Evolutionary conservation across 2,113 vertebrate genomes (phyloP).

Genomic region (Falcunculus frontatus): DNA sequence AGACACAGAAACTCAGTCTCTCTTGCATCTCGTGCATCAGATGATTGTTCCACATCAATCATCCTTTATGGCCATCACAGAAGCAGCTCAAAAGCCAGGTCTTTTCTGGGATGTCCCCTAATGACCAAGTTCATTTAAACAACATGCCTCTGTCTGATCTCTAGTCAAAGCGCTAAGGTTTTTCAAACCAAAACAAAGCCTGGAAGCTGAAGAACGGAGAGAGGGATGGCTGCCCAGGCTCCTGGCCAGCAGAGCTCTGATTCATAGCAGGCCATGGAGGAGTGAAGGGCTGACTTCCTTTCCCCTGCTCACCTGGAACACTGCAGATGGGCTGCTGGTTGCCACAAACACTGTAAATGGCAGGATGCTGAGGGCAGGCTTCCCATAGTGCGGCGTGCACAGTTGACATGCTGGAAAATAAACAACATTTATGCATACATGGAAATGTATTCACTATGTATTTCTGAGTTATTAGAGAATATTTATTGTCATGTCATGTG

Average conservation of each 20-base stretch:
- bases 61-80: neutral
- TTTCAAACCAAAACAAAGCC: neutral
- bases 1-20: neutral
- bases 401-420: neutral
- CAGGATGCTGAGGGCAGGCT: neutral
- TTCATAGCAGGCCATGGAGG: neutral
- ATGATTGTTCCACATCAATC: neutral
- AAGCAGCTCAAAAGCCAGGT: neutral
- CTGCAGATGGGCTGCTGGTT: neutral
- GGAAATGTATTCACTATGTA: neutral
- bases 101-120: neutral
- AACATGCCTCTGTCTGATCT: neutral
- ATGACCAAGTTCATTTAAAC: neutral
- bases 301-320: neutral
- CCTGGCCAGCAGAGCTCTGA: neutral
- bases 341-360: neutral
- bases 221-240: accelerated
- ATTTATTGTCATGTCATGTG: neutral
- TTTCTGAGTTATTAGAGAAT: neutral
- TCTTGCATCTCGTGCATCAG: accelerated
- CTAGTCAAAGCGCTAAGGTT: accelerated
- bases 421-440: neutral
- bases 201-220: neutral
- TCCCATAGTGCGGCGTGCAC: neutral
- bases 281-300: neutral